Base-by-base conservation (phyloP, 2,113 vertebrate genomes). In the Noturus placidus region DNA sequence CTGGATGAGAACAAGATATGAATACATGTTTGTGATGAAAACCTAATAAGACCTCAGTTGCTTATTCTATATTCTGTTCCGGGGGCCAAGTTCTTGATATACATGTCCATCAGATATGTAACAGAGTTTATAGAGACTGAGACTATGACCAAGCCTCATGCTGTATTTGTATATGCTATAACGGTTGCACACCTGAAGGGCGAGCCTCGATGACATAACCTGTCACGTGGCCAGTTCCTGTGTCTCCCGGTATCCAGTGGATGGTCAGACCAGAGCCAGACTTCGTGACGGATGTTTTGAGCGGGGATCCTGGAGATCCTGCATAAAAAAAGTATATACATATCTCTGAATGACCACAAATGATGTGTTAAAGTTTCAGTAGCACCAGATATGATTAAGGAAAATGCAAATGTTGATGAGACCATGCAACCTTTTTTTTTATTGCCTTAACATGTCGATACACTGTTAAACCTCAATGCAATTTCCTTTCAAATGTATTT, bases 191-290 rank as follows among this genome's bases (percentile, higher is more conserved):
- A 99, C 98, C 98, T 95, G 98, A 99, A 35, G 98, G 96, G 50
- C 97, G 95, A 72, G 97, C 96, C 93, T 99, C 98, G 30, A 99
- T 96, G 35, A 97, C 92, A 15, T 97, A 99, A 74, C 98, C 97
- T 0, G 94, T 96, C 67, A 97, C 95, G 27, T 96, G 96, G 0
- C 95, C 95, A 56, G 90, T 90, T 61, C 98, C 98, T 0, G 90
- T 59, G 0, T 94, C 94, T 27, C 97, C 97, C 81, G 97, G 96
- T 0, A 93, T 92, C 98, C 98, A 99, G n/a, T 96, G 96, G 46
- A 99, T 92, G 0, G 94, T 97, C 88, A 99, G 94, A 9, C 93
- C 95, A 1, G 97, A 96, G 84, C 96, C 85, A 1, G 96, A 96
- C 91, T 98, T 99, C 90, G 96, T 97, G 94, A 98, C 95, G 59